These are phyloP conservation scores for Calliopsis andreniformis DNA, from an alignment of 1,140 invertebrate genomes.

Conservation along the genomic window DNA sequence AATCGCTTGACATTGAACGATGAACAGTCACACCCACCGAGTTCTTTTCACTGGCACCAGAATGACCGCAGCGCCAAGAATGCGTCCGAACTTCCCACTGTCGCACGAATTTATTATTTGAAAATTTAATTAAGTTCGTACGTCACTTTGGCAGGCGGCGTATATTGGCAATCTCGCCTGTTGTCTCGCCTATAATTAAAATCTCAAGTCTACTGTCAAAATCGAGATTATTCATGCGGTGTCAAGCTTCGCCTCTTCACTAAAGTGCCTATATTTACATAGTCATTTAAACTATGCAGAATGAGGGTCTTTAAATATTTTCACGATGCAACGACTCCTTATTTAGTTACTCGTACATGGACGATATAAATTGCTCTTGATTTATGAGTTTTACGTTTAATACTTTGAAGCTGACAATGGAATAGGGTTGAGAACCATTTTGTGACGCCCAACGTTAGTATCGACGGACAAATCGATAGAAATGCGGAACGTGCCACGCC, in stretches of 20 bases:
- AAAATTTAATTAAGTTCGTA: constrained; percentile 18
- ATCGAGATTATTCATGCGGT: neutral
- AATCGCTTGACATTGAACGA: constrained; percentile 36
- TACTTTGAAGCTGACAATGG: neutral
- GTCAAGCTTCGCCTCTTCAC: neutral
- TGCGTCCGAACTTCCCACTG: neutral
- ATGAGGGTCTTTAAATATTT: no score
- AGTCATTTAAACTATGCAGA: no score
- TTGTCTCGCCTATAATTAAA: constrained; percentile 15
- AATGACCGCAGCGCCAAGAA: neutral
- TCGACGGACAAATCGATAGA: neutral
- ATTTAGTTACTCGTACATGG: no score
- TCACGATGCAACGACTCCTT: no score
- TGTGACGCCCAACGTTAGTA: neutral
- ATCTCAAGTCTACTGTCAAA: neutral
- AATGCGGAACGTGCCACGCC: constrained; percentile 23
- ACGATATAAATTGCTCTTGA: no score
- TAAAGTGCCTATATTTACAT: constrained; percentile 1
- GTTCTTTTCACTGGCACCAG: neutral
- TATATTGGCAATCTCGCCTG: neutral
- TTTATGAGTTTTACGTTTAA: no score
- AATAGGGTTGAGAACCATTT: neutral
- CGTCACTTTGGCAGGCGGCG: neutral
- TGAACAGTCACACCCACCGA: constrained; percentile 5
- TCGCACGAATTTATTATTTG: constrained; percentile 23